phyloP scores from a whole-genome alignment of 2,888 invertebrate genomes.

The Hydrotaea cyrtoneurina region DNA sequence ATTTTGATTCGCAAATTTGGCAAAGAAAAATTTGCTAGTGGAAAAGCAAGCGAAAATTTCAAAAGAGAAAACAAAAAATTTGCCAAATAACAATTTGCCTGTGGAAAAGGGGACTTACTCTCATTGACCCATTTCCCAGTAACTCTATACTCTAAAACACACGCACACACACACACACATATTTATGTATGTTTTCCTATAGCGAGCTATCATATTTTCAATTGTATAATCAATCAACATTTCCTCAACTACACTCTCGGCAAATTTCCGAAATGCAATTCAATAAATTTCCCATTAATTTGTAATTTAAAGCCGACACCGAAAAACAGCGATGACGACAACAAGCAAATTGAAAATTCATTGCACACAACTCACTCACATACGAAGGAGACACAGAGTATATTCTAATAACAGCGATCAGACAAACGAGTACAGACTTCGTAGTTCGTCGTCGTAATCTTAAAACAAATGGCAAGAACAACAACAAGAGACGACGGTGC shows the following conservation, averaged over 20 bases:
- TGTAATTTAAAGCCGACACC: constrained; percentile 7
- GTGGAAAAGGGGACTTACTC: background rate
- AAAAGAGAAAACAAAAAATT: too few species aligned
- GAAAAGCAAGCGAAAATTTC: background rate
- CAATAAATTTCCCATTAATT: constrained; percentile 15
- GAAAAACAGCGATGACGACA: background rate
- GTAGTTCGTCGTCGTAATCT: background rate
- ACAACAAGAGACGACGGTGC: too few species aligned
- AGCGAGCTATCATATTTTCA: background rate
- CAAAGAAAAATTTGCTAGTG: too few species aligned
- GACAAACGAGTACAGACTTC: background rate
- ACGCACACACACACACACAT: too few species aligned
- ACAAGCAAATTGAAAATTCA: constrained; percentile 17
- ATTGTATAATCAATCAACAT: background rate
- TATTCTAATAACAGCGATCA: constrained; percentile 9
- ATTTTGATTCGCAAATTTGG: too few species aligned
- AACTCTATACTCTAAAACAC: background rate
- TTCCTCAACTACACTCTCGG: background rate
- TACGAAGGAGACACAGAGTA: background rate
- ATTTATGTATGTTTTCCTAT: too few species aligned
- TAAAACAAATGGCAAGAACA: background rate
- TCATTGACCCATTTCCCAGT: constrained; percentile 1
- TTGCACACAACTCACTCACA: background rate
- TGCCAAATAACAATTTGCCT: too few species aligned
- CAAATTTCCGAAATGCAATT: background rate